These are phyloP conservation scores for Paramormyrops kingsleyae DNA, from an alignment of 2,113 vertebrate species.

Conservation along the genomic window DNA sequence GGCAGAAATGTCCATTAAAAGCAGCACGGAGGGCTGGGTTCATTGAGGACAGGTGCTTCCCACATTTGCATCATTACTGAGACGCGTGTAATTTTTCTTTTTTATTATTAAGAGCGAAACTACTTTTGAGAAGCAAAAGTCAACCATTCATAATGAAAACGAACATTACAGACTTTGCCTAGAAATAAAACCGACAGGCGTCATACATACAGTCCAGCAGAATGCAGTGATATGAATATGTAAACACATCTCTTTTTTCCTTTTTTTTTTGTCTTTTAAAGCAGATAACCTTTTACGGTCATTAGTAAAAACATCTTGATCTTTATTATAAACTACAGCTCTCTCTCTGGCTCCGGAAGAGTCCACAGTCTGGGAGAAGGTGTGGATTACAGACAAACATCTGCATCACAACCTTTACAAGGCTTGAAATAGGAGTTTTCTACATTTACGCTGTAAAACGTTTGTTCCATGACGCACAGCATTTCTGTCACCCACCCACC, in stretches of 20 bases:
- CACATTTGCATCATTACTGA: slow-evolving; percentile 69
- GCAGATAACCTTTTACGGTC: slow-evolving; percentile 80
- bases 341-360: slow-evolving; percentile 67
- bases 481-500: slow-evolving; percentile 43
- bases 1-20: slow-evolving; percentile 72
- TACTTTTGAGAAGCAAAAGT: slow-evolving; percentile 74
- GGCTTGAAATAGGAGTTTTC: slow-evolving; percentile 65
- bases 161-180: slow-evolving; percentile 51
- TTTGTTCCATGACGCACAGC: slow-evolving; percentile 74
- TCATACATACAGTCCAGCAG: slow-evolving; percentile 68
- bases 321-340: slow-evolving; percentile 57
- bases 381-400: slow-evolving; percentile 79
- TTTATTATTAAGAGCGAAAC: slow-evolving; percentile 64
- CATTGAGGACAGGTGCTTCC: slow-evolving; percentile 69
- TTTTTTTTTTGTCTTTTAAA: slow-evolving; percentile 62
- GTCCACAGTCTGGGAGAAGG: slow-evolving; percentile 61
- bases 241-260: slow-evolving; percentile 88
- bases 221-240: slow-evolving; percentile 91
- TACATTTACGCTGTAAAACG: slow-evolving; percentile 55
- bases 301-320: slow-evolving; percentile 66
- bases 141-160: slow-evolving; percentile 69
- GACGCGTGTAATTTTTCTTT: slow-evolving; percentile 66
- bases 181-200: slow-evolving; percentile 57
- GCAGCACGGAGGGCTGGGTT: slow-evolving; percentile 69
- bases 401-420: slow-evolving; percentile 73